Evolutionary conservation across 2,797 vertebrate genomes (phyloP), one percentile per base, ranked within the genome.

Genomic region (Sebastes minor): DNA sequence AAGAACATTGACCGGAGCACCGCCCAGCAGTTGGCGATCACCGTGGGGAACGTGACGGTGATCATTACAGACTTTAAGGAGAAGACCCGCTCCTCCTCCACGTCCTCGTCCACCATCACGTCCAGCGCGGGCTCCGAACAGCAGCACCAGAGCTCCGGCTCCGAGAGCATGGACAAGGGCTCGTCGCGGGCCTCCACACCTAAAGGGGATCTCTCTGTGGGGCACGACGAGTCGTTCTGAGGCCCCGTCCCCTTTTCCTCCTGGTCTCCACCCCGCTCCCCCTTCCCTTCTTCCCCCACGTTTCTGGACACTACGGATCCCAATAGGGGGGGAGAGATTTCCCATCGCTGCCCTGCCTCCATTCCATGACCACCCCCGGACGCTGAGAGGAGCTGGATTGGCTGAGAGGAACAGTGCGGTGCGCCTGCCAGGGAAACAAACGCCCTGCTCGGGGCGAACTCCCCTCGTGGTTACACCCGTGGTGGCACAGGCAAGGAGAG

Each of bases 51-150:
- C 52, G 98, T 99, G 95, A 99, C 99, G 32, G 99, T 99, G 94
- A 99, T 99, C 95, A 99, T 99, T 94, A 99, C 99, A 96, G 99
- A 99, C 98, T 99, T 99, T 98, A 99, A 99, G 95, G 99, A 99
- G 97, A 99, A 99, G 97, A 99, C 97, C 91, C 98, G 98, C 91
- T 98, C 98, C 86, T 99, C 98, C 70, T 99, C 98, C 82, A 99
- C 98, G 0, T 99, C 98, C 4, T 99, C 98, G 74, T 99, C 98
- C 95, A 99, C 98, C 92, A 97, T 99, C 94, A 99, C 98, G 89
- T 99, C 98, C 95, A 99, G 98, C 87, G 96, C 96, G 63, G 97
- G 97, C 78, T 99, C 98, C 71, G 98, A 99, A 96, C 98, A 98
- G 86, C 98, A 98, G 96, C 98, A 99, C 95, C 98, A 99, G 97